A percentile compares a stretch with the other conserved stretches of the same genome.
Conservation (phyloP, 2,888 invertebrate species). For the Drepana falcataria region DNA sequence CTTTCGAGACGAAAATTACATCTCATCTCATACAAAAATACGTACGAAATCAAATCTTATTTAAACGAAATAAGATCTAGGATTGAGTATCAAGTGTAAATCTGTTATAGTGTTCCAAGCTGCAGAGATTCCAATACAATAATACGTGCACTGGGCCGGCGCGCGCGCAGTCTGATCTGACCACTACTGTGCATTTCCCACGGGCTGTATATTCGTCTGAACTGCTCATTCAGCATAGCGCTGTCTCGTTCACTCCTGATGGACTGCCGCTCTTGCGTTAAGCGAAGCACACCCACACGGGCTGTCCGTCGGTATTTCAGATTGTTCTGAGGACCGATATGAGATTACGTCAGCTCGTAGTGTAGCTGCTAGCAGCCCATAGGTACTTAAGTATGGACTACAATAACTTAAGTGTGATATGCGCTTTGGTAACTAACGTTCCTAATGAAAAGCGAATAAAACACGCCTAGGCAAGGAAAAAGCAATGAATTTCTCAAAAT, state of each 20-base stretch:
- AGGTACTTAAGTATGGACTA: neutral
- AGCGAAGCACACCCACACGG: conserved; percentile 78
- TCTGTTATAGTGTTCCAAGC: conserved; percentile 52
- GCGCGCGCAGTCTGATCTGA: conserved; percentile 77
- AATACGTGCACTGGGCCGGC: conserved; percentile 78
- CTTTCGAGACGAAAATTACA: conserved; percentile 23
- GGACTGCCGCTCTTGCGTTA: conserved; percentile 77
- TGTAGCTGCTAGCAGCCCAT: conserved; percentile 32
- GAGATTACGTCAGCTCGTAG: conserved; percentile 70
- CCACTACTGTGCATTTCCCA: conserved; percentile 81
- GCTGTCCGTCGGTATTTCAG: conserved; percentile 75
- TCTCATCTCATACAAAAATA: conserved; percentile 18
- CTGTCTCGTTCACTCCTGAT: conserved; percentile 59
- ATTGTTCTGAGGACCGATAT: conserved; percentile 69
- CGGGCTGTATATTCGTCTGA: conserved; percentile 60
- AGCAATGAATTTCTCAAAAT: too few relatives aligned
- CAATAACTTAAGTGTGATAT: too few relatives aligned
- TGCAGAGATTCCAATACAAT: conserved; percentile 68
- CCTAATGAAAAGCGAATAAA: too few relatives aligned
- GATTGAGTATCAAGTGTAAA: conserved; percentile 15
- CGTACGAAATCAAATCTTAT: conserved; percentile 29
- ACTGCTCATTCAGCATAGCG: conserved; percentile 51
- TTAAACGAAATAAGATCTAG: conserved; percentile 22
- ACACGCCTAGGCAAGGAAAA: too few relatives aligned
- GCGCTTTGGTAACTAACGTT: too few relatives aligned